Base-by-base conservation (phyloP, 2,113 vertebrate genomes). In the Oreotragus oreotragus region DNA sequence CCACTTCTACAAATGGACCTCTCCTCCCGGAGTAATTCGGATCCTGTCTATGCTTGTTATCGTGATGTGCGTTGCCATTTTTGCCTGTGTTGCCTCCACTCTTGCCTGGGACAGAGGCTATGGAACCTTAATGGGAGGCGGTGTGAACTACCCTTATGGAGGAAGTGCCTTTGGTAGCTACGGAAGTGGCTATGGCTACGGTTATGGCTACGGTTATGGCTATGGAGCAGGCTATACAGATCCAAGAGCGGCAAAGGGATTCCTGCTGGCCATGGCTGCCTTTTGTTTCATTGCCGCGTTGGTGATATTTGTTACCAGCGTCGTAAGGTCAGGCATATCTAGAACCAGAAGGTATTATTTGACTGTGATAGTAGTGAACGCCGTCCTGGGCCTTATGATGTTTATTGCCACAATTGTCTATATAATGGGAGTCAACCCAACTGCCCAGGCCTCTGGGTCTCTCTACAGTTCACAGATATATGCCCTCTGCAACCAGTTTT, bases 1-100 rank as follows among this genome's bases (percentile, higher is more conserved):
- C 64, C 99, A 99, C 86, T 99, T 99, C 97, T 99, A 99, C 97
- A 99, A 98, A 91, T 99, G 99, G 99, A 99, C 98, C 1, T 99
- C 99, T 1, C 99, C 99, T 3, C 99, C 99, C 0, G 99, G 99
- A n/a, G 99, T 99, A 91, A 99, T 99, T 98, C 99, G 99, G 98
- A 99, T 99, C 55, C 77, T 99, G 77, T 98, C 98, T 4, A 98
- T 99, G 98, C 99, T 99, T 88, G 98, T 99, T 92, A 98, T 99
- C 51, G 98, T 99, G 95, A 98, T 99, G 99, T 99, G 99, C 79
- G 99, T 99, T 88, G 99, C 99, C 9, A 88, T 99, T 88, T 99
- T 99, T 97, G 99, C 99, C 81, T 99, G 99, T 27, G 99, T 99
- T 43, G 99, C 99, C n/a, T 99, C 99, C 89, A 99, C 99, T 0